phyloP scores from a whole-genome alignment of 2,888 invertebrate species.

The Thysanoteuthis rhombus region DNA sequence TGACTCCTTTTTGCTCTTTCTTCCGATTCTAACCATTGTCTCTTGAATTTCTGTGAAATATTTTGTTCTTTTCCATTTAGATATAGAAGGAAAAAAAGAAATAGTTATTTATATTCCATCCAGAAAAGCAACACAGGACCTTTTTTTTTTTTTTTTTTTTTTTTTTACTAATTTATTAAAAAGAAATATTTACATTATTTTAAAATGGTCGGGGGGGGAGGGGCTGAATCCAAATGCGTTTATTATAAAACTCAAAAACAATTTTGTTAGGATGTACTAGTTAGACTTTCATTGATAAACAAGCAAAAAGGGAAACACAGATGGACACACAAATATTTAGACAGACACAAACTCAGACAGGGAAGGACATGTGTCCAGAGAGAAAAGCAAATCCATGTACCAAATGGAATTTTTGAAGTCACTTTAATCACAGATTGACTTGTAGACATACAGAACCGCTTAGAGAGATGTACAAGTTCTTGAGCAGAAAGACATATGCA shows the following conservation, averaged over 20 bases:
- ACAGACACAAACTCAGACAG: not conserved
- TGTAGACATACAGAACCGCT: not conserved
- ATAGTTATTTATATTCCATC: no score
- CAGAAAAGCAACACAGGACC: no score
- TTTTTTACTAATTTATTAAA: no score
- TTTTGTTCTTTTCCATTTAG: not conserved
- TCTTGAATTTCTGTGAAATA: not conserved
- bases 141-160: no score
- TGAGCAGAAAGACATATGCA: conserved; percentile 28
- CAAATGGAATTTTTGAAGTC: not conserved
- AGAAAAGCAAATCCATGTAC: not conserved
- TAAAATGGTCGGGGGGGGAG: not conserved
- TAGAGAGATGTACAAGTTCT: conserved; percentile 30
- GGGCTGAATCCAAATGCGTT: not conserved
- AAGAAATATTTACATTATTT: not conserved
- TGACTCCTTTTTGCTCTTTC: not conserved
- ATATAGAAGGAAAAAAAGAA: no score
- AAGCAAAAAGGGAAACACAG: not conserved
- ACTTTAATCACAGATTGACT: not conserved
- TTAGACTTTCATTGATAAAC: not conserved
- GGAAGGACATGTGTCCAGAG: not conserved
- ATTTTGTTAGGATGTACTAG: not conserved
- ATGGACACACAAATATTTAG: not conserved
- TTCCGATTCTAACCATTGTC: not conserved
- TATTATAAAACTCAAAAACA: not conserved